Evolutionary conservation across 2,113 vertebrate genomes (phyloP).

Genomic region (Hiodon alosoides): DNA sequence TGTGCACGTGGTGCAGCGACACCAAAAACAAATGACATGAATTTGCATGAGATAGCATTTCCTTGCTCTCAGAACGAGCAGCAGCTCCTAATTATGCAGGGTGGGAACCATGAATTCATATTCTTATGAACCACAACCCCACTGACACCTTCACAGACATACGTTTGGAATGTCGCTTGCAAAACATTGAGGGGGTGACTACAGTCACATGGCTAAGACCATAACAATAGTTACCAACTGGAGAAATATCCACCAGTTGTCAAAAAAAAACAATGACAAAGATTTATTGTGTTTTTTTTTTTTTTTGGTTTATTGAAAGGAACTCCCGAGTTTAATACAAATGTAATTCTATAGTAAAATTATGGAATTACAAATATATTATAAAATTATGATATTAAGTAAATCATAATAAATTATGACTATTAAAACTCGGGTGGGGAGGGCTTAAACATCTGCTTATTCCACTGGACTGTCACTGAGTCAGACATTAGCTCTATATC

Average conservation of each 20-base stretch:
- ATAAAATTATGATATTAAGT: not conserved
- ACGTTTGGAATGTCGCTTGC: no score
- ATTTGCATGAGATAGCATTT: constrained; percentile 3
- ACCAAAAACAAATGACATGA: not conserved
- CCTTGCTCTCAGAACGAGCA: not conserved
- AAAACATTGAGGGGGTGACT: not conserved
- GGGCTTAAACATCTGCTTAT: not conserved
- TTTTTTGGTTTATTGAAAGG: not conserved
- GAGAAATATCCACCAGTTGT: no score
- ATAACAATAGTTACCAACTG: no score
- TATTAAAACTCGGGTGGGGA: not conserved
- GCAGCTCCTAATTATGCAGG: not conserved
- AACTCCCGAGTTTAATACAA: no score
- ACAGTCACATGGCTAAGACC: no score
- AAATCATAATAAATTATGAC: not conserved
- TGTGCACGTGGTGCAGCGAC: no score
- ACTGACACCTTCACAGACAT: not conserved
- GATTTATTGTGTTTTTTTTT: not conserved
- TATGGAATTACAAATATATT: not conserved
- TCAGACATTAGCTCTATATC: no score
- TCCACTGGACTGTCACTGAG: not conserved
- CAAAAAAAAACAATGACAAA: not conserved
- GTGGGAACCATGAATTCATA: not conserved
- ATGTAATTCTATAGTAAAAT: not conserved
- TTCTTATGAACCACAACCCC: not conserved